Evolutionary conservation across 2,888 invertebrate species (phyloP), one percentile per base, ranked within the genome.

Genomic region (Spodoptera exigua): DNA sequence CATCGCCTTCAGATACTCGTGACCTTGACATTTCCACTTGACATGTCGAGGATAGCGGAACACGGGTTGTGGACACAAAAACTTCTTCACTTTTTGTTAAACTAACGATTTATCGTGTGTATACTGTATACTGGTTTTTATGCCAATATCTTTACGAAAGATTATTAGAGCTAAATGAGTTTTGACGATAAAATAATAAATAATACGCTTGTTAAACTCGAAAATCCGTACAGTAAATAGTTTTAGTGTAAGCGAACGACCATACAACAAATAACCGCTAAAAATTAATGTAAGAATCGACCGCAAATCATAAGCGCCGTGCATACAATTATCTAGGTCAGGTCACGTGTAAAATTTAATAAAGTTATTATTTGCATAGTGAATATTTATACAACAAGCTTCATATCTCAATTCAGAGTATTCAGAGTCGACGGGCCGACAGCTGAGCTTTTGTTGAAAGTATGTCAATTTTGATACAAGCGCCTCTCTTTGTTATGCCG

Each of bases 401-500:
- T 40, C 37, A 17, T 60, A 72, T 55, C 60, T 54, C 45, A 52
- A 58, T 65, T 44, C 36, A 51, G 36, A 51, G 17, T 17, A 58
- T 65, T 44, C 36, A 46, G 36, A 47, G 17, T 17, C 41, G 47
- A 36, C 61, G 32, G 44, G 32, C 49, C 49, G 58, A 18, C 61
- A 55, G 41, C 53, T 46, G 35, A 63, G 49, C 74, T 65, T 68
- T 74, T 76, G 64, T 72, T 54, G 13, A 60, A 72, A 74, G 69
- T 76, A 37, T 76, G 76, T 76, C 76, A 74, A 76, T 69, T 74
- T 76, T 72, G 69, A 74, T 59, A 68, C 76, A 61, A 74, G 69
- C 64, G 54, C 41, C 51, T 45, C 14, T 58, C 52, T 72, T 74
- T 74, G 74, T 74, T 58, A 36, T 10, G 34, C 27, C 27, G 27